phyloP scores from a whole-genome alignment of 2,888 invertebrate genomes.

The Slavum lentiscoides region DNA sequence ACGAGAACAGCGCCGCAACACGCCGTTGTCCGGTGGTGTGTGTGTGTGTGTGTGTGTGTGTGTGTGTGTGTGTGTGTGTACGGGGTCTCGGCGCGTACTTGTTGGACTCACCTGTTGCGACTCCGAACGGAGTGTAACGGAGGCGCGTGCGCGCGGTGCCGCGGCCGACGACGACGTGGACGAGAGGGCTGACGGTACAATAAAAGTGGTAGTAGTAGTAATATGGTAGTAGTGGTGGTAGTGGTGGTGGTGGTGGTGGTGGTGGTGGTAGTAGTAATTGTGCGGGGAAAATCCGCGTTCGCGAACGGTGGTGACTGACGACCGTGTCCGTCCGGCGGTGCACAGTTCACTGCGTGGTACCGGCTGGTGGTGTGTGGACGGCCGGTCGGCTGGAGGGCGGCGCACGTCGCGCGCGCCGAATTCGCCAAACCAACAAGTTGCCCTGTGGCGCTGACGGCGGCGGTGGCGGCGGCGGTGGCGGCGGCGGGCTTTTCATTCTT shows the following conservation, averaged over 20 bases:
- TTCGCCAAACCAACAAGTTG: conserved; percentile 42
- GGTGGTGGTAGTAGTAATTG: neutral
- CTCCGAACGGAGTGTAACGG: neutral
- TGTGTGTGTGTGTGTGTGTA: too few species aligned
- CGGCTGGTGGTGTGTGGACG: neutral
- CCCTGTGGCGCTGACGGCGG: conserved; percentile 41
- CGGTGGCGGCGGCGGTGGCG: conserved; percentile 18
- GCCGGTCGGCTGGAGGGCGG: conserved; percentile 11
- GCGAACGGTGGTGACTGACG: conserved; percentile 1
- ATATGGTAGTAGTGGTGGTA: too few species aligned
- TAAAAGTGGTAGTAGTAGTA: too few species aligned
- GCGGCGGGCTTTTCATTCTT: conserved; percentile 1
- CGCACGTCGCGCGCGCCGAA: conserved; percentile 13
- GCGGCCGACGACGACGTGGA: neutral
- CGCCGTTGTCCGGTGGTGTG: too few species aligned
- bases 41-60: too few species aligned
- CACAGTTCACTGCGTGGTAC: too few species aligned
- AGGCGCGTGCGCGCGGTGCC: neutral
- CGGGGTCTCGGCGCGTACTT: neutral
- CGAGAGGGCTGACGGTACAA: neutral
- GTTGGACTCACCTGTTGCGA: conserved; percentile 48
- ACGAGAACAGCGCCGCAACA: too few species aligned
- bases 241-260: too few species aligned
- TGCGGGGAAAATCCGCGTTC: neutral
- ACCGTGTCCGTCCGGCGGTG: conserved; percentile 1